Evolutionary conservation across 2,888 invertebrate genomes (phyloP).

Genomic region (Calliopum simillimum): DNA sequence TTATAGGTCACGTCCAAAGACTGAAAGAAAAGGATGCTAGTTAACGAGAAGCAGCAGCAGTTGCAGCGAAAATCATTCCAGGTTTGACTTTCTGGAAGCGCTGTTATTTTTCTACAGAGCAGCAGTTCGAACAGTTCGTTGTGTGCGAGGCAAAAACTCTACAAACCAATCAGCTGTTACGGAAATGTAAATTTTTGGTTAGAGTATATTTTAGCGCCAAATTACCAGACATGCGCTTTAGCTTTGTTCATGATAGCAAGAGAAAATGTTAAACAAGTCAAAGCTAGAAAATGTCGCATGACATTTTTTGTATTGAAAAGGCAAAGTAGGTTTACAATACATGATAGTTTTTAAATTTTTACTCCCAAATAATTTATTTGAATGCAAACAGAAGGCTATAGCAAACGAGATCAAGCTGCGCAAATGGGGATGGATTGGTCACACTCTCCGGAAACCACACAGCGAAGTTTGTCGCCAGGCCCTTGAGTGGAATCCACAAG

Average conservation of each 20-base stretch:
- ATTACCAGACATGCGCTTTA: conserved; percentile 4
- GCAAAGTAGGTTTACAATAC: too few species aligned
- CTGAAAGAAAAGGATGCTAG: conserved; percentile 25
- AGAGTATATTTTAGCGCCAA: neutral
- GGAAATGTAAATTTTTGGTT: too few species aligned
- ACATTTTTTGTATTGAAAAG: neutral
- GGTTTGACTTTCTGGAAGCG: neutral
- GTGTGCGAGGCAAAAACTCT: neutral
- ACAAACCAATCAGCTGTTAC: conserved; percentile 2
- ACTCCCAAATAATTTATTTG: too few species aligned
- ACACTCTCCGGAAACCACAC: too few species aligned
- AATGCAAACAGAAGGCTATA: too few species aligned
- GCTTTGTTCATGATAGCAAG: too few species aligned
- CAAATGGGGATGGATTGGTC: too few species aligned
- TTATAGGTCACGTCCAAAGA: conserved; percentile 29
- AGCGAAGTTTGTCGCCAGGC: too few species aligned
- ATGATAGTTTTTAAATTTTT: too few species aligned
- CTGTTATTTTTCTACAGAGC: neutral
- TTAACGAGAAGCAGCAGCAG: neutral
- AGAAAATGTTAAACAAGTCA: neutral
- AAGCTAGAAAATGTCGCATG: neutral
- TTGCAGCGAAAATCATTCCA: conserved; percentile 23
- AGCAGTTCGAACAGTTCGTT: neutral
- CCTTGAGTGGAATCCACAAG: too few species aligned
- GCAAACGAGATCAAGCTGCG: too few species aligned